Base-by-base conservation (phyloP, 2,888 invertebrate genomes). In the Adelphocoris suturalis region DNA sequence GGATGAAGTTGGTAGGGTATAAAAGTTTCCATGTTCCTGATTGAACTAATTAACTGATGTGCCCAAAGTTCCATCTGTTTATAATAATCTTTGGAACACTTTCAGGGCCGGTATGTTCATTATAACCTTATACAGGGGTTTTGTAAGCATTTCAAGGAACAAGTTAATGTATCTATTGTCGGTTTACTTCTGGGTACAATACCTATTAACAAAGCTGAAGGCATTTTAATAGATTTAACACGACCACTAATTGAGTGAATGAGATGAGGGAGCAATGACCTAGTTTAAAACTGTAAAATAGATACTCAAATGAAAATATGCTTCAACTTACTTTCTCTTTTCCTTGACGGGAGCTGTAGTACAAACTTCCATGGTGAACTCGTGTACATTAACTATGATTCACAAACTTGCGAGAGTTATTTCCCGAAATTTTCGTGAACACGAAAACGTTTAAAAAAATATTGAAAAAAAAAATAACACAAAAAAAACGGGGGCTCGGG, bases 191-290 rank as follows among this genome's bases (percentile, higher is more conserved):
- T 2, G 7, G 37, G 7, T 37, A 37, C 37, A 37, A 37, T 7
- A 37, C 37, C 37, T 37, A 37, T 37, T 37, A 37, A 11, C 11
- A 11, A 75, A 75, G 28, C 2, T 75, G 19, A 75, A 14, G 2
- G 2, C 52, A 52, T 16, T 7, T 7, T 37, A 37, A 16, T 52
- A 52, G 16, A 47, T 47, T 37, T 46, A 13, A 3, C 78, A 46
- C 19, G 46, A n/a, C 19, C 28, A 75, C 75, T 23, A 75, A 75
- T 23, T 7, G 19, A 75, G 7, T 13, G 28, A 19, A 28, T 12
- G 12, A 13, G 52, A 52, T 14, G 82, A 46, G 86, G 86, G 76
- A 86, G 68, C 86, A 86, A 86, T 86, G 86, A 86, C 86, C 86
- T 46, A 86, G 76, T 75, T 86, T 28, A 37, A 13, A 61, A 85